Evolutionary conservation across 2,888 invertebrate genomes (phyloP), one percentile per base, ranked within the genome.

Genomic region (Folsomia manolachei): DNA sequence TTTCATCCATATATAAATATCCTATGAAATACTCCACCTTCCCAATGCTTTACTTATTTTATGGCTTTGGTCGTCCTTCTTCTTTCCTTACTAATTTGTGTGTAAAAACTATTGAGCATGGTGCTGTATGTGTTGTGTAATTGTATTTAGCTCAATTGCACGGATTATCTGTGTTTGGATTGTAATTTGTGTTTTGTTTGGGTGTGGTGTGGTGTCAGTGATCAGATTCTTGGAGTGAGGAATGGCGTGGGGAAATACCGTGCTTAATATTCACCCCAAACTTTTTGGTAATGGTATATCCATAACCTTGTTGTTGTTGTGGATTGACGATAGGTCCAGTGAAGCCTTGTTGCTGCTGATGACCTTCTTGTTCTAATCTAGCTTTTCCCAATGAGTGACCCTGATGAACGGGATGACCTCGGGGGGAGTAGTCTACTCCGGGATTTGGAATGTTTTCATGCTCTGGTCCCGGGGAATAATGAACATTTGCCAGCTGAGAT

Each of bases 401-500:
- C 9, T 62, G 64, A 39, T 25, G 27, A 0, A 66, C 24, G 26
- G 75, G 72, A 26, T 70, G 70, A 39, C 79, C 80, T 39, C 80
- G 64, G 2, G 80, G 80, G 0, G 76, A 75, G 52, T 72, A 71
- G 64, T 80, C 80, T 21, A 80, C 74, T 9, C 78, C 78, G 0
- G 80, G 79, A 21, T 64, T 62, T 0, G 76, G 76, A 53, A 69
- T 27, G 11, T 79, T 77, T 39, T 80, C 80, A 69, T 79, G 79
- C 19, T 78, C 77, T 1, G 80, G 76, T 19, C 63, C 63, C 1
- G 79, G 80, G 0, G 79, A 75, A 65, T 80, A 80, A 70, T 79
- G 79, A 27, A 80, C 80, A 68, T 79, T 78, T 9, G 80, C 80
- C 69, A 80, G 76, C 63, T 72, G 76, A 0, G 77, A 70, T 19